Evolutionary conservation across 2,113 vertebrate genomes (phyloP).

Genomic region (Zosterops pallidus): DNA sequence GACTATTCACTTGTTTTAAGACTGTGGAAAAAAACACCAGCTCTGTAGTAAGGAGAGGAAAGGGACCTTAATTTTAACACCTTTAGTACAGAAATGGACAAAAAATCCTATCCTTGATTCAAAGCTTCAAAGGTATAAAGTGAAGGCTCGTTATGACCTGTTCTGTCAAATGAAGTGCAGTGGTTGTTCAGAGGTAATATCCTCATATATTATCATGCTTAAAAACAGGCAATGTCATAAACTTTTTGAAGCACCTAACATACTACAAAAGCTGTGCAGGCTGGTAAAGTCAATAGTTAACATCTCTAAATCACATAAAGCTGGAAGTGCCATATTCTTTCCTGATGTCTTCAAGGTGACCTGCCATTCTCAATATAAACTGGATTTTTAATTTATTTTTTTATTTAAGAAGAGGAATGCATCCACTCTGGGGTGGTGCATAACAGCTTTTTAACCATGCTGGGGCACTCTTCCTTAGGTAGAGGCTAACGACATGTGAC

Average conservation of each 20-base stretch:
- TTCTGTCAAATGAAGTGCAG: slow-evolving; percentile 36
- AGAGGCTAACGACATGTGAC: background rate
- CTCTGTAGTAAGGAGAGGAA: background rate
- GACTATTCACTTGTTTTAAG: background rate
- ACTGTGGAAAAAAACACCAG: background rate
- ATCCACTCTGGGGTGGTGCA: background rate
- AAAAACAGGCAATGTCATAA: slow-evolving; percentile 35
- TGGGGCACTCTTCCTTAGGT: background rate
- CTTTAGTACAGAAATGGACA: slow-evolving; percentile 3
- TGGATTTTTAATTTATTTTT: background rate
- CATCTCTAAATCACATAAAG: slow-evolving; percentile 21
- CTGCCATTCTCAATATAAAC: background rate
- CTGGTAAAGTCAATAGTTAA: slow-evolving; percentile 23
- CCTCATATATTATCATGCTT: slow-evolving; percentile 27
- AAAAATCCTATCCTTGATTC: slow-evolving; percentile 25
- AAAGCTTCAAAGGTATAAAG: slow-evolving; percentile 7
- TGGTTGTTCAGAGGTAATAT: slow-evolving; percentile 38
- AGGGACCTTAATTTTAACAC: background rate
- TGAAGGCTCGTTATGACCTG: slow-evolving; percentile 22
- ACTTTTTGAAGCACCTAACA: slow-evolving; percentile 25
- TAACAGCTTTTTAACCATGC: background rate
- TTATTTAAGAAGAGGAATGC: background rate
- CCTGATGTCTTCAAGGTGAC: slow-evolving; percentile 17
- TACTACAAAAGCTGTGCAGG: background rate
- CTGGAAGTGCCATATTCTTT: background rate